Base-by-base conservation (phyloP, 2,113 vertebrate genomes). In the Pseudonaja textilis region DNA sequence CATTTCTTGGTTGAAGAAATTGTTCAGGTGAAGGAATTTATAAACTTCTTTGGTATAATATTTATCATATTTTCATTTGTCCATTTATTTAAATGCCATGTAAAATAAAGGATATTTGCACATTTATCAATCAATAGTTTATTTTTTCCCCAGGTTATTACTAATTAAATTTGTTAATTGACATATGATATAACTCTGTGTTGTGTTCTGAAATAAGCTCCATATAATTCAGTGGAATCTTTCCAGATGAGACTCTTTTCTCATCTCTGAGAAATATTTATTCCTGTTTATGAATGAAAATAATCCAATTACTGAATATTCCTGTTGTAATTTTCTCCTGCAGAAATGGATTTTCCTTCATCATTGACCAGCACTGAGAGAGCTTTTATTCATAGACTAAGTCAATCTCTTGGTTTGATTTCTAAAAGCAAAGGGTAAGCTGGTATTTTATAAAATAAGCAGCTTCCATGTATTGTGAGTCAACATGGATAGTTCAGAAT, bases 261-360 rank as follows among this genome's bases (percentile, higher is more conserved):
- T 91, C 39, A n/a, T 92, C 4, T 50, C 69, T 92, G 64, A 87
- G 56, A 61, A 85, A 52, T 22, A 26, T 5, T 85, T 89, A 2
- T 29, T 87, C 16, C 18, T 86, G 29, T 26, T 81, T 39, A 81
- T 85, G 25, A 18, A 88, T 55, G 87, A 52, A 88, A 42, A 45
- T 45, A 64, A 55, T 64, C 10, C 20, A n/a, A 4, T n/a, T 23
- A 50, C 74, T 52, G 1, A 0, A 25, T 10, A 57, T 47, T 92
- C 93, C 59, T 47, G 64, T 92, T 95, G 12, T 0, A 34, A 0
- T 92, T 88, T 93, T 64, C 55, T 34, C 34, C 26, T 2, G 25
- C 96, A 99, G 99, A 99, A 96, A 98, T 99, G 98, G 98, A 98
- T 85, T 99, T 99, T 97, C 99, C 99, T n/a, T 98, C 99, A 85